These are phyloP conservation scores for Haemorhous mexicanus DNA, from an alignment of 2,113 vertebrate genomes.

Conservation along the genomic window DNA sequence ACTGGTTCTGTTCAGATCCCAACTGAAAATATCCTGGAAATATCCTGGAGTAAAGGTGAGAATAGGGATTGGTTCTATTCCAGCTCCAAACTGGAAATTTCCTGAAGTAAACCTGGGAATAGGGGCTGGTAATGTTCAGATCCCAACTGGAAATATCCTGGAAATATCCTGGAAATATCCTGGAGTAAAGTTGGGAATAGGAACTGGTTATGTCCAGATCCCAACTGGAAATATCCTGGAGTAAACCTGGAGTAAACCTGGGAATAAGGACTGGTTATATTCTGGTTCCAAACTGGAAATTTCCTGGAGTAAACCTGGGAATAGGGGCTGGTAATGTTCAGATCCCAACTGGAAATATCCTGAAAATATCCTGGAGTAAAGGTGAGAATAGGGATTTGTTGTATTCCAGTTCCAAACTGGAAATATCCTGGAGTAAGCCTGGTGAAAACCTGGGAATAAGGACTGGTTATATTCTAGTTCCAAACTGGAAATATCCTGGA, in stretches of 20 bases:
- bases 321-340: no score
- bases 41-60: not conserved
- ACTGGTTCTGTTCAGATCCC: accelerated
- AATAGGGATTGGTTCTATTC: not conserved
- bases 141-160: not conserved
- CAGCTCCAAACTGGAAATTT: accelerated
- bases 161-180: not conserved
- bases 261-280: not conserved
- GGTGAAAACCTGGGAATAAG: not conserved
- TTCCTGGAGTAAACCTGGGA: not conserved
- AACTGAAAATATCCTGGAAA: not conserved
- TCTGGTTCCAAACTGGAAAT: not conserved
- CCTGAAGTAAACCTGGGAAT: not conserved
- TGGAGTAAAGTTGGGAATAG: not conserved
- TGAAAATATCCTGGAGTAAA: not conserved
- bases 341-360: accelerated
- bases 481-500: not conserved
- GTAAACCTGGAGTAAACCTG: not conserved
- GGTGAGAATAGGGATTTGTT: not conserved
- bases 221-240: not conserved
- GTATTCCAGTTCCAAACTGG: accelerated
- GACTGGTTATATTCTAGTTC: accelerated
- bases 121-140: accelerated
- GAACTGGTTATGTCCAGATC: accelerated
- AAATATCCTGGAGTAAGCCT: accelerated